A percentile compares a stretch with the other conserved stretches of the same genome.
Evolutionary conservation across 2,113 vertebrate genomes (phyloP).

Genomic region (Nibea coibor): DNA sequence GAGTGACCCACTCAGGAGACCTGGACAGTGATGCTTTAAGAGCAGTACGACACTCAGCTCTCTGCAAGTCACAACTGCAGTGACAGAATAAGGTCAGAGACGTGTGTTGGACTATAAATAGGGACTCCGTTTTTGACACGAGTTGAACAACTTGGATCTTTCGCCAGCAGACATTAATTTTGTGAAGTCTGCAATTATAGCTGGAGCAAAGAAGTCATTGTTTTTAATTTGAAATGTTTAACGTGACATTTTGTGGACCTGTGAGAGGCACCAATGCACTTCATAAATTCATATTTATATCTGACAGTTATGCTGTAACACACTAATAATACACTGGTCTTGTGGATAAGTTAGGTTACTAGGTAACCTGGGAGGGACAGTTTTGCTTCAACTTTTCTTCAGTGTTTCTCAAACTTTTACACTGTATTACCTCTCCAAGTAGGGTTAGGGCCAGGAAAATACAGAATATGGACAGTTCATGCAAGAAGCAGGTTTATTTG

Average conservation of each 20-base stretch:
- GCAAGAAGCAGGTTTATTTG: too few relatives aligned
- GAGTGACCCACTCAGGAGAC: constrained; percentile 71
- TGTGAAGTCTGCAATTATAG: constrained; percentile 17
- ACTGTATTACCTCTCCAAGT: too few relatives aligned
- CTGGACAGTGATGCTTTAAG: constrained; percentile 66
- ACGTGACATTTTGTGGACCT: neutral
- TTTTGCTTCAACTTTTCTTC: neutral
- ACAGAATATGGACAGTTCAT: too few relatives aligned
- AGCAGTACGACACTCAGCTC: constrained; percentile 42
- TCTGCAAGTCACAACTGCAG: constrained; percentile 56
- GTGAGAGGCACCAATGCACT: neutral
- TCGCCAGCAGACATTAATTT: neutral
- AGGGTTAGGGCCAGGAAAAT: too few relatives aligned
- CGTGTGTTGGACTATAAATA: constrained; percentile 70
- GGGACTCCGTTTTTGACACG: constrained; percentile 43
- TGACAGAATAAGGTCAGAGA: constrained; percentile 77
- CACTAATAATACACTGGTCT: neutral
- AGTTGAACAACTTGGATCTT: constrained; percentile 34
- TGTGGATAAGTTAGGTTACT: neutral
- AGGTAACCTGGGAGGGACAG: too few relatives aligned
- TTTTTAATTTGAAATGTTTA: neutral
- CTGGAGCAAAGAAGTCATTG: neutral
- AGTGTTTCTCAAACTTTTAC: too few relatives aligned
- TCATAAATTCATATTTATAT: neutral
- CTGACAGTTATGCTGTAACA: neutral